phyloP scores from a whole-genome alignment of 2,113 vertebrate genomes.

The Oriolus oriolus region DNA sequence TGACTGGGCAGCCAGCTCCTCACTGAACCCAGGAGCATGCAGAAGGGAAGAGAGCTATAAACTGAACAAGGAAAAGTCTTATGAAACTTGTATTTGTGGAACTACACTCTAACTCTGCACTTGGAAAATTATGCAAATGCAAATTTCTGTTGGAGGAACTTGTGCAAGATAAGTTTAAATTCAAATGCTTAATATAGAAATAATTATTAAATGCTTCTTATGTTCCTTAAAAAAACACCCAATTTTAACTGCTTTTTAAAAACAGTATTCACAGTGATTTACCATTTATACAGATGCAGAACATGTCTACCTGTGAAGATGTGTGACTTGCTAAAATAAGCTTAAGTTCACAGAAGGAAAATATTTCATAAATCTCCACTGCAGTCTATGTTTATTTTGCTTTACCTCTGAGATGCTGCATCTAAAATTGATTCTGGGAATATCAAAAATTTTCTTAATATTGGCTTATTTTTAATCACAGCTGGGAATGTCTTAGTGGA shows the following conservation, averaged over 20 bases:
- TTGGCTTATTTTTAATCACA: conserved; percentile 41
- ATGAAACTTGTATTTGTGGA: not conserved
- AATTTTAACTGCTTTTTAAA: not conserved
- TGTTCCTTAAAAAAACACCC: not conserved
- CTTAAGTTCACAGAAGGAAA: not conserved
- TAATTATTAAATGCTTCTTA: not conserved
- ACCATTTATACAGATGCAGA: not conserved
- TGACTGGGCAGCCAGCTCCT: conserved; percentile 41
- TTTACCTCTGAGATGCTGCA: not conserved
- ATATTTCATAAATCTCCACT: not conserved
- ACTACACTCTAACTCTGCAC: not conserved
- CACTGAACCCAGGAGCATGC: conserved; percentile 19
- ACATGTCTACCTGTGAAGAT: not conserved
- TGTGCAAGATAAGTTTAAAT: not conserved
- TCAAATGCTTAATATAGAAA: not conserved
- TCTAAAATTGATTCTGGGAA: conserved; percentile 18
- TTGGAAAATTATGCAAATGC: not conserved
- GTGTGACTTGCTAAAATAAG: not conserved
- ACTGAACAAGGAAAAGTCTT: not conserved
- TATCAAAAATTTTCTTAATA: conserved; percentile 30
- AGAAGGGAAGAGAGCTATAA: conserved; percentile 6
- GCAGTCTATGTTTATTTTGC: conserved; percentile 2
- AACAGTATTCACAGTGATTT: not conserved
- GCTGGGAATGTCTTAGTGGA: conserved; percentile 23
- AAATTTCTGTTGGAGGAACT: not conserved